Conservation (phyloP, 2,113 vertebrate genomes). For the Oceanites oceanicus region DNA sequence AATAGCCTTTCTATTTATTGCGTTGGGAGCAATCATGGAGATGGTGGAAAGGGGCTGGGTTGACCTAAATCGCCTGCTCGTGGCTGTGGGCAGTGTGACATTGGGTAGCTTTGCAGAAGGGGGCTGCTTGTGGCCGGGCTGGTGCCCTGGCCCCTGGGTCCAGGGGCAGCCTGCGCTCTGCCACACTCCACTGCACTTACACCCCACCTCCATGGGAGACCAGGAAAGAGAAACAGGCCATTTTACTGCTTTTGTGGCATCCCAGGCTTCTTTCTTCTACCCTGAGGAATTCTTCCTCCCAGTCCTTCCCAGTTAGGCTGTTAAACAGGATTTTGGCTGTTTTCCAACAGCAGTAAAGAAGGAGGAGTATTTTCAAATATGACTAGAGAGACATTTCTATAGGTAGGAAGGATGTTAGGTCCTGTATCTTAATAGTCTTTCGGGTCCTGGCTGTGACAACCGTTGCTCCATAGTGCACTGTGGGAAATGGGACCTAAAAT, state of each 20-base stretch:
- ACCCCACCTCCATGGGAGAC: not conserved
- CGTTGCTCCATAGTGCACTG: not conserved
- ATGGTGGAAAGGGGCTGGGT: constrained; percentile 6
- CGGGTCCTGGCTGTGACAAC: not conserved
- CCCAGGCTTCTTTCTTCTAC: not conserved
- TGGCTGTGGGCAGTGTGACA: not conserved
- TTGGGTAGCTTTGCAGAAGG: rapidly evolving
- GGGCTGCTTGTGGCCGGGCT: not conserved
- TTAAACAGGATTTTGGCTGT: not conserved
- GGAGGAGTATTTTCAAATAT: not conserved
- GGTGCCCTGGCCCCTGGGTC: not conserved
- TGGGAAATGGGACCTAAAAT: not conserved
- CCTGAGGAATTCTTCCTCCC: not conserved
- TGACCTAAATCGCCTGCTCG: not conserved
- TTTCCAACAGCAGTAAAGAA: not conserved
- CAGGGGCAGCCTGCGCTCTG: not conserved
- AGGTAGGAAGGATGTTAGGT: not conserved
- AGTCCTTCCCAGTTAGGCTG: not conserved
- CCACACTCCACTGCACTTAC: not conserved
- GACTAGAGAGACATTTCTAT: not conserved
- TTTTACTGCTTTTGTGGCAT: not conserved
- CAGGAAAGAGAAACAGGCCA: not conserved
- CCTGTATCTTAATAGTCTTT: not conserved
- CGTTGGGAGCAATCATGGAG: not conserved
- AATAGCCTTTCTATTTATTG: constrained; percentile 70